Evolutionary conservation across 2,888 invertebrate genomes (phyloP), one percentile per base, ranked within the genome.

Genomic region (Crepidodera aurea): DNA sequence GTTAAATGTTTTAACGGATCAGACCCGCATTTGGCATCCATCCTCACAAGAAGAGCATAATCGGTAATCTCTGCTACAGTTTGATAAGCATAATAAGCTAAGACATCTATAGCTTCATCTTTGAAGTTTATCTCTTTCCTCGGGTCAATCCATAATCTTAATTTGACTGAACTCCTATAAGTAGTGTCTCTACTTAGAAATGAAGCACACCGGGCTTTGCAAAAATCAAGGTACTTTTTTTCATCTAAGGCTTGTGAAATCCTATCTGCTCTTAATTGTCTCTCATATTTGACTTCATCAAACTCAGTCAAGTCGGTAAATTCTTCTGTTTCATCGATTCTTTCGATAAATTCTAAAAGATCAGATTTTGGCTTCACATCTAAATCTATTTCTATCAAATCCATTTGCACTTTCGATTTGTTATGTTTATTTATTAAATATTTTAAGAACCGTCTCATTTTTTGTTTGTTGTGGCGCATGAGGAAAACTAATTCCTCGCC

Each of bases 31-130:
- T 85, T 87, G 37, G 86, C 86, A 77, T 94, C 94, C 73, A 93
- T 87, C 42, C 94, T 84, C 1, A 94, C 89, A 48, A 95, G 78
- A 65, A 95, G 87, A 0, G 93, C 90, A 70, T 90, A 87, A 81
- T 96, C 96, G 1, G 93, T 89, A 60, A 96, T 88, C 77, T 94
- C 91, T 0, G 95, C 95, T 5, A 96, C 91, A 0, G 93, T 93
- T 82, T 96, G 95, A 78, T 93, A 93, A 0, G 94, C 94, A 68
- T 95, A 83, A 77, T 94, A 96, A 46, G 91, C 88, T 65, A 96
- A 79, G 1, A 95, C 89, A 75, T 92, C 91, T 71, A 92, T 82
- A 0, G 91, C 92, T 50, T 87, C 82, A 13, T 83, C 80, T 0
- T 86, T 82, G 50, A 91, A 84, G 40, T 84, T 86, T 15, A 88